Conservation (phyloP, 2,113 vertebrate genomes). For the Triplophysa siluroides region DNA sequence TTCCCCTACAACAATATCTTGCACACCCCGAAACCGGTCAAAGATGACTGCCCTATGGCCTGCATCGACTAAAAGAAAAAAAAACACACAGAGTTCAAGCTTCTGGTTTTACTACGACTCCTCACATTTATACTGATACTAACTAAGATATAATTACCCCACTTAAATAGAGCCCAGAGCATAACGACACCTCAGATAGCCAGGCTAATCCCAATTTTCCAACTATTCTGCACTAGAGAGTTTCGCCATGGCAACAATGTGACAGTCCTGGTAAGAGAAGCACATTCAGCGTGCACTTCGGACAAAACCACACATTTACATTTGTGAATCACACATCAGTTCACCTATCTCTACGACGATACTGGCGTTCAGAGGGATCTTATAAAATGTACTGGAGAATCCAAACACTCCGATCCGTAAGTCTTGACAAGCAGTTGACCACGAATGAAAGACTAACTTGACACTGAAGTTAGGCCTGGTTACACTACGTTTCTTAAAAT, state of each 20-base stretch:
- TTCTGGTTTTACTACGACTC: too few species aligned
- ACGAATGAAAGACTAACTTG: too few species aligned
- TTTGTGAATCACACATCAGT: neutral
- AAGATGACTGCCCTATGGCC: constrained; percentile 95
- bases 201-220: constrained; percentile 93
- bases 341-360: neutral
- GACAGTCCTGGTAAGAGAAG: constrained; percentile 24
- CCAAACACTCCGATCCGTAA: too few species aligned
- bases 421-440: too few species aligned
- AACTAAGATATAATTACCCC: constrained; percentile 70
- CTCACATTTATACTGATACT: too few species aligned
- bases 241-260: constrained; percentile 76
- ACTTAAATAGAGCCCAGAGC: constrained; percentile 96
- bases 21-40: constrained; percentile 89
- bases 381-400: too few species aligned
- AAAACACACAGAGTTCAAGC: neutral
- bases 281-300: neutral
- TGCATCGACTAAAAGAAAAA: constrained; percentile 83
- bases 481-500: too few species aligned
- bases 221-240: constrained; percentile 87
- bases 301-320: too few species aligned
- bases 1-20: constrained; percentile 86
- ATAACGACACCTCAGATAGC: constrained; percentile 87
- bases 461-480: too few species aligned
- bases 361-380: neutral